Evolutionary conservation across 2,888 invertebrate species (phyloP).

Genomic region (Chorisops tibialis): DNA sequence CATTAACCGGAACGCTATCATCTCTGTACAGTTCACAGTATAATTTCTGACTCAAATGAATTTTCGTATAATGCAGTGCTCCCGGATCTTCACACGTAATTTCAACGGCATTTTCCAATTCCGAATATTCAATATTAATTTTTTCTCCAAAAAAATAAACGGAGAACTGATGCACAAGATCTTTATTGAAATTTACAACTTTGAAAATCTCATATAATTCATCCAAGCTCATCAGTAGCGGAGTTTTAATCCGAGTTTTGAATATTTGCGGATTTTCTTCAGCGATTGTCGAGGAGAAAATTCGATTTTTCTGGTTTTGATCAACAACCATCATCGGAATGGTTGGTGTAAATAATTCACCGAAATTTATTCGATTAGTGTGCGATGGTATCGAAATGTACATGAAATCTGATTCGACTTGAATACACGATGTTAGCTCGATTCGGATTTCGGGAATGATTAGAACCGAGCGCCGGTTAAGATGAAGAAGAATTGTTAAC

Average conservation of each 20-base stretch:
- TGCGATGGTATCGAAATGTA: conserved; percentile 25
- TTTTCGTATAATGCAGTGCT: conserved; percentile 28
- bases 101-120: conserved; percentile 26
- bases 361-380: neutral
- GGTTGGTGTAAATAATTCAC: conserved; percentile 21
- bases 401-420: conserved; percentile 24
- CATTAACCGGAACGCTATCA: neutral
- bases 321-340: neutral
- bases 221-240: conserved; percentile 18
- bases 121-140: conserved; percentile 21
- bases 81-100: conserved; percentile 24
- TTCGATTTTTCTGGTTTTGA: neutral
- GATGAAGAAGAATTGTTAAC: conserved; percentile 24
- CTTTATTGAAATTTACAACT: neutral
- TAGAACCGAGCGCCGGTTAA: conserved; percentile 1
- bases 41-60: neutral
- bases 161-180: neutral
- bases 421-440: conserved; percentile 23
- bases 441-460: conserved; percentile 23
- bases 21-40: neutral
- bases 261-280: too few species aligned
- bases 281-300: too few species aligned
- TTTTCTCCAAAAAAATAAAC: conserved; percentile 25
- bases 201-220: conserved; percentile 27
- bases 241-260: conserved; percentile 22